Base-by-base conservation (phyloP, 2,113 vertebrate species). In the Trinectes maculatus region DNA sequence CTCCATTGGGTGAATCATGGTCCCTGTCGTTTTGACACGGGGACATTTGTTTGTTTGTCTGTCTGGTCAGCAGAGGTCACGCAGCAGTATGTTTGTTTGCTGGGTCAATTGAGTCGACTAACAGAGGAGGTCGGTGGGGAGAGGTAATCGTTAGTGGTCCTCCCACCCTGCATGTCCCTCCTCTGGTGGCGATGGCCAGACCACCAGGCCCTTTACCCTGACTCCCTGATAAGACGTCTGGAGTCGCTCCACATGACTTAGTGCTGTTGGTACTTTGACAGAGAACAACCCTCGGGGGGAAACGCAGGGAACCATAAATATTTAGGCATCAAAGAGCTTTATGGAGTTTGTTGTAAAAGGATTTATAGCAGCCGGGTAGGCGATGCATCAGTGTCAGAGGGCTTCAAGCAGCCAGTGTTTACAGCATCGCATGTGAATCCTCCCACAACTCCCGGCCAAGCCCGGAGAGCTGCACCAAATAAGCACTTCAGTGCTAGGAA, bases 261-360 rank as follows among this genome's bases (percentile, higher is more conserved):
- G 64, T 77, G 73, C 73, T 65, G 79, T 74, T 63, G 84, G 81
- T 83, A 66, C 85, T 82, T 83, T 84, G 87, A 90, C 88, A 90
- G 83, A 90, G 88, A 90, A 89, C 90, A 90, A 89, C 78, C 84
- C 90, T 89, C 83, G 6, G 54, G 84, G 86, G 88, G 89, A 90
- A 91, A 90, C 88, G 79, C 86, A 88, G 82, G 89, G 86, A 88
- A 90, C 87, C 88, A 90, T 92, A 93, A 93, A 93, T 93, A 93
- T 93, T 93, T 92, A 91, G 89, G 83, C 86, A 88, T 87, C 86
- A 82, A 90, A 90, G 90, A 91, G 88, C 85, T 93, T 91, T 91
- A 91, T 92, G 82, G 91, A 92, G 91, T 92, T 92, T 92, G 89
- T 92, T 91, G 87, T 93, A 89, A 93, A 92, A 91, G 86, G 91